Evolutionary conservation across 2,113 vertebrate genomes (phyloP), one percentile per base, ranked within the genome.

Genomic region (Chamaetylas fuelleborni): DNA sequence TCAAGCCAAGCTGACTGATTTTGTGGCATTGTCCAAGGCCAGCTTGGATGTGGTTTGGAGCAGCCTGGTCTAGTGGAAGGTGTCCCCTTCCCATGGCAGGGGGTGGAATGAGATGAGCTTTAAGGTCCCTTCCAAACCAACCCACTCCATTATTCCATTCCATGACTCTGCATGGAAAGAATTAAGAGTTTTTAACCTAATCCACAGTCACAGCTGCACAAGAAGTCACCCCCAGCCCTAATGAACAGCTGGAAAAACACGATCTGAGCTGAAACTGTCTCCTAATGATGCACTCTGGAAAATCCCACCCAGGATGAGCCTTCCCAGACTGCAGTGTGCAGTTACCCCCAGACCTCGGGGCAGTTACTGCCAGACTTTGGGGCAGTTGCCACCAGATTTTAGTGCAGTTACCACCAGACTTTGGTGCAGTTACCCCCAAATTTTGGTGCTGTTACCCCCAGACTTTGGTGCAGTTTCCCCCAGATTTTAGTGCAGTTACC

Each of bases 281-380:
- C 38, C 15, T 45, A 31, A 73, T 0, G 0, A 26, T 1, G 2
- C 8, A 1, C 7, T 67, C 13, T 24, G 61, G 48, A 45, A 73
- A 73, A 47, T 31, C 50, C 31, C 31, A 70, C 42, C 23, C 19
- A 5, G 2, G 31, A 51, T 9, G 42, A 53, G 19, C 22, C 36
- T 78, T 65, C 58, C 50, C 71, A 54, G 31, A 18, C 31, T 1
- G 4, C 36, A 70, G 33, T 0, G 8, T 51, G 50, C 9, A 28
- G 50, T 51, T 28, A 31, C 6, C 12, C 0, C 28, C 33, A 34
- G 24, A 12, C 1, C 34, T 57, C 31, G 19, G 47, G 0, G 47
- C 26, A 51, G 19, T 38, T 31, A 31, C 7, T 5, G 0, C 8
- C 34, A 38, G 10, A 22, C 1, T 51, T 73, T 28, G 19, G 47